Percentiles rank a stretch among this genome's conserved stretches.
These are phyloP conservation scores for Bombus picipes DNA, from an alignment of 1,140 invertebrate species.

Conservation along the genomic window DNA sequence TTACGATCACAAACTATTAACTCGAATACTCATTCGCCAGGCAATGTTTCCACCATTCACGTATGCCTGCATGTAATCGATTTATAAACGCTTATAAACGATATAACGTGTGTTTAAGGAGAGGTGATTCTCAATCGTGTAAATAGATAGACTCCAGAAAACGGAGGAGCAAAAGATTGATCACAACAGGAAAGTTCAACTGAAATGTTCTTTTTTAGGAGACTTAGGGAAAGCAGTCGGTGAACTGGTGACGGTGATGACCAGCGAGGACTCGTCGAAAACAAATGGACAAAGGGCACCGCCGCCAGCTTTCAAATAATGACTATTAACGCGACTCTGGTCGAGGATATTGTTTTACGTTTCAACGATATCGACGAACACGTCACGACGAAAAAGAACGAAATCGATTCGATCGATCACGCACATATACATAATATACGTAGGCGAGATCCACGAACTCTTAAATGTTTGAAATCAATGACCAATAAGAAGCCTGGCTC, in stretches of 20 bases:
- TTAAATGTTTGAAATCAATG: constrained; percentile 69
- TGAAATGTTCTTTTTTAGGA: constrained; percentile 82
- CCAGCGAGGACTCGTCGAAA: constrained; percentile 86
- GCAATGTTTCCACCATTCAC: background rate
- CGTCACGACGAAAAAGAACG: background rate
- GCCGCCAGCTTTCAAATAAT: constrained; percentile 80
- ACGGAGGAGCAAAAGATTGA: background rate
- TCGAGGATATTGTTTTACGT: background rate
- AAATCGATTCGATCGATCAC: constrained; percentile 21
- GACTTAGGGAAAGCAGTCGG: constrained; percentile 93
- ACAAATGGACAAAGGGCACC: constrained; percentile 78
- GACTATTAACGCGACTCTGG: constrained; percentile 32
- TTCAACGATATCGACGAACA: constrained; percentile 20
- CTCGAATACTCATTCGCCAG: background rate
- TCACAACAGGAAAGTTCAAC: accelerated
- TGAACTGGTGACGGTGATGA: constrained; percentile 93
- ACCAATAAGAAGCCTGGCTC: constrained; percentile 80
- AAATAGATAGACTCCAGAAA: background rate
- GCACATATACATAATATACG: constrained; percentile 1
- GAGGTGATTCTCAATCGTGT: background rate
- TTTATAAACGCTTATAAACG: constrained; percentile 7
- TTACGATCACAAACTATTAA: background rate
- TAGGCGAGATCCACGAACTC: constrained; percentile 62
- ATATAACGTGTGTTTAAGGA: background rate
- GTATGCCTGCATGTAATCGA: constrained; percentile 15